These are phyloP conservation scores for Patiria pectinifera DNA, from an alignment of 53 echinoderm and acorn worm species.

Conservation along the genomic window DNA sequence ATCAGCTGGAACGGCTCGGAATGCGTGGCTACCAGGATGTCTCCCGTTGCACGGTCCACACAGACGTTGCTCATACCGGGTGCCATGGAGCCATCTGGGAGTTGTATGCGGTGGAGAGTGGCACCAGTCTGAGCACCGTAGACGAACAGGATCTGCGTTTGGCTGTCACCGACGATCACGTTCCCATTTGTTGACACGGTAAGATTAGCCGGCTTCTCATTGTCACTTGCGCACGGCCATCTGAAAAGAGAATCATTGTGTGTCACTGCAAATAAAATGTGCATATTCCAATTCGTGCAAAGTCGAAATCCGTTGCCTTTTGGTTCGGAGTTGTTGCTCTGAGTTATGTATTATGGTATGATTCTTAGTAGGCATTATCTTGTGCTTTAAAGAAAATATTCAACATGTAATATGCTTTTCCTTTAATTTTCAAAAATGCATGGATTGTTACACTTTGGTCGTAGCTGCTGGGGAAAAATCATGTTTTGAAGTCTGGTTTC, in stretches of 20 bases:
- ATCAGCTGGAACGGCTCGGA: not conserved
- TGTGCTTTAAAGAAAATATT: no score
- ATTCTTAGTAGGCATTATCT: no score
- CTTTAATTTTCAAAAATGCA: no score
- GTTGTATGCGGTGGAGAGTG: not conserved
- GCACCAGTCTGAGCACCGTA: not conserved
- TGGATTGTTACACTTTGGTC: no score
- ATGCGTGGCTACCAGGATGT: constrained; percentile 40
- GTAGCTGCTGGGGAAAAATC: no score
- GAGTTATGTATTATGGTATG: no score
- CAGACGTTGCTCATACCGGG: constrained; percentile 45
- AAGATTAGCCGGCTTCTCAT: not conserved
- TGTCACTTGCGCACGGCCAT: not conserved
- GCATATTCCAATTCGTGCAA: not conserved
- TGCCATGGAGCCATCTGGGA: not conserved
- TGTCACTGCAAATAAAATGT: no score
- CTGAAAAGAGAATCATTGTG: not conserved
- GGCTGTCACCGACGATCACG: constrained; percentile 23
- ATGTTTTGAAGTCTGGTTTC: no score
- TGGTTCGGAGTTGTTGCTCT: not conserved
- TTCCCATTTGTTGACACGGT: not conserved
- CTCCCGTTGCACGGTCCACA: not conserved
- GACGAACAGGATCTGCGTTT: constrained; percentile 10
- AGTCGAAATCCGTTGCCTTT: no score
- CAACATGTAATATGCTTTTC: no score